A percentile compares a stretch with the other conserved stretches of the same genome.
Evolutionary conservation across 1,140 invertebrate species (phyloP).

Genomic region (Epicauta chinensis): DNA sequence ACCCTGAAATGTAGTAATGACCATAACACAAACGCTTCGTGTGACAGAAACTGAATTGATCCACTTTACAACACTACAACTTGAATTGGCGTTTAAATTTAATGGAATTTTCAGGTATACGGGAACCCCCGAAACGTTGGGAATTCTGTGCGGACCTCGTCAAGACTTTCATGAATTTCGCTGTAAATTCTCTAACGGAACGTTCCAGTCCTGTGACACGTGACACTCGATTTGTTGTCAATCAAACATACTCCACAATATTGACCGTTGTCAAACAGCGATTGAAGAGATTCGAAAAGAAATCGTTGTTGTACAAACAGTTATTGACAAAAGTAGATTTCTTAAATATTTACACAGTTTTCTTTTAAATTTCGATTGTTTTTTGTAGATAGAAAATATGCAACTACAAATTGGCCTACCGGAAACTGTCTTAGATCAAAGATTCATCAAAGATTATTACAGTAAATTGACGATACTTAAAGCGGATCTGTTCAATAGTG

Average conservation of each 20-base stretch:
- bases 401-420: slow-evolving; percentile 50
- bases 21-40: too few relatives aligned
- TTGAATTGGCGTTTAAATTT: too few relatives aligned
- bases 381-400: slow-evolving; percentile 46
- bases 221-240: slow-evolving; percentile 27
- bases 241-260: slow-evolving; percentile 40
- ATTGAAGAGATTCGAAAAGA: slow-evolving; percentile 22
- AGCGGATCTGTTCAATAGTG: slow-evolving; percentile 47
- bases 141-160: slow-evolving; percentile 51
- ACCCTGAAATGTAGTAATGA: too few relatives aligned
- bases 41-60: too few relatives aligned
- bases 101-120: slow-evolving; percentile 38
- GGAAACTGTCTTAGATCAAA: slow-evolving; percentile 39
- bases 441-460: slow-evolving; percentile 46
- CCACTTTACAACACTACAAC: too few relatives aligned
- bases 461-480: slow-evolving; percentile 44
- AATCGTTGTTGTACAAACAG: slow-evolving; percentile 38
- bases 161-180: slow-evolving; percentile 49
- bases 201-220: slow-evolving; percentile 35
- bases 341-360: not conserved
- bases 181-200: slow-evolving; percentile 49
- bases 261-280: slow-evolving; percentile 28
- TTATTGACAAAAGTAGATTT: slow-evolving; percentile 41
- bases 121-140: slow-evolving; percentile 48
- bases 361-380: slow-evolving; percentile 15